Evolutionary conservation across 2,113 vertebrate species (phyloP).

Genomic region (Menura novaehollandiae): DNA sequence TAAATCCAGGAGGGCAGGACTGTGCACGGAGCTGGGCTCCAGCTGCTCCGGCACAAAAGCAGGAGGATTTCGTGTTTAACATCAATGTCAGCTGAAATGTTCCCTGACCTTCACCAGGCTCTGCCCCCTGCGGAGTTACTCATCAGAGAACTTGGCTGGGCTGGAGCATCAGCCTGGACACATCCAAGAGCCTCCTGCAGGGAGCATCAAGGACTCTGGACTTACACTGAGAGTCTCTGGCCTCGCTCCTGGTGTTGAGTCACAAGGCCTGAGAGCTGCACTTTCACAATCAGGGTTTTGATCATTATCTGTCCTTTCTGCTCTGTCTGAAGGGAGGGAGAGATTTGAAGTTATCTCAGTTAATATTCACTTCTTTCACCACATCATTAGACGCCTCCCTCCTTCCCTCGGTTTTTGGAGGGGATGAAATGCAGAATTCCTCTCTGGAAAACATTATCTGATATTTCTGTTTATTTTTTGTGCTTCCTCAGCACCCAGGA

Average conservation of each 20-base stretch:
- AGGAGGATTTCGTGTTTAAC: conserved; percentile 11
- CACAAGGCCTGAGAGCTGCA: neutral
- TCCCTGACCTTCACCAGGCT: conserved; percentile 52
- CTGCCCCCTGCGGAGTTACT: conserved; percentile 30
- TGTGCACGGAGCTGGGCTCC: neutral
- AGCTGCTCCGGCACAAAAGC: conserved; percentile 27
- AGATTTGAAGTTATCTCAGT: neutral
- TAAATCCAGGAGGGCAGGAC: neutral
- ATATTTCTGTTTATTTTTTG: neutral
- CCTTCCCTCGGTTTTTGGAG: neutral
- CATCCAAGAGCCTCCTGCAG: conserved; percentile 14
- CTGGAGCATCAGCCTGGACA: conserved; percentile 26
- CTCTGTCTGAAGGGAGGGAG: neutral
- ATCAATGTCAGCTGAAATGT: conserved; percentile 28
- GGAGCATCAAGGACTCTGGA: conserved; percentile 41
- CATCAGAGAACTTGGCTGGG: conserved; percentile 34
- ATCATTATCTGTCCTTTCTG: neutral
- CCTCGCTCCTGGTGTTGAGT: neutral
- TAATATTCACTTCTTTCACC: neutral
- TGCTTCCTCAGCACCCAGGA: neutral
- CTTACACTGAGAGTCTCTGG: neutral
- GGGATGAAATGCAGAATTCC: neutral
- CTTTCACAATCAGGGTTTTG: neutral
- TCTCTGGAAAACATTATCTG: neutral
- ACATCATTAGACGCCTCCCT: neutral